Evolutionary conservation across 2,113 vertebrate genomes (phyloP), one percentile per base, ranked within the genome.

Genomic region (Lagopus muta): DNA sequence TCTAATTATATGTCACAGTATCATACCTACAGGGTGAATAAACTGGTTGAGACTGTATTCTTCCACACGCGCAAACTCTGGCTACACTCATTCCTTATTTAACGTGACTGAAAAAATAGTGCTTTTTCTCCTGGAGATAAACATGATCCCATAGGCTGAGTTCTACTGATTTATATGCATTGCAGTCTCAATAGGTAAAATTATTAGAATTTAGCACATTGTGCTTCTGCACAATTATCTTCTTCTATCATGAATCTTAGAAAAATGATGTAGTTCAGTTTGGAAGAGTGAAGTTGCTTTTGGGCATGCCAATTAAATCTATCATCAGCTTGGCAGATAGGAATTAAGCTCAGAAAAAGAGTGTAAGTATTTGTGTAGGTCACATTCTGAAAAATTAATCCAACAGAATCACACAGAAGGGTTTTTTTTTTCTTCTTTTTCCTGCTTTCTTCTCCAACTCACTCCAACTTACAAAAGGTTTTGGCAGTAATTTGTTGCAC

Each of bases 361-460:
- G 2, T 57, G n/a, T 50, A 83, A 77, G 42, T 52, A 75, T 78
- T 75, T 22, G 47, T 75, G 52, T 52, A 87, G 42, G 66, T 87
- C 78, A 89, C 28, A 48, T 52, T 40, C 52, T 82, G 77, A 92
- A 87, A 92, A 95, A 79, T 19, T 47, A 89, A 80, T 52, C 45
- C 76, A 62, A 48, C 21, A 2, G 69, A 79, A 88, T 43, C 38
- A 27, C 54, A 80, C 10, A 14, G 32, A 48, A 52, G 3, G 1
- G 25, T 24, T 50, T 50, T 27, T 11, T 86, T 84, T 82, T 62
- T 86, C 79, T 82, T 40, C 9, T 40, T 40, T 40, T 40, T 13
- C 34, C 54, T 79, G 17, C 11, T 66, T 71, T 22, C 15, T 42
- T 78, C 21, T 25, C 22, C 27, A 32, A 3, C n/a, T 76, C 21